These are phyloP conservation scores for Leucozona laternaria DNA, from an alignment of 2,888 invertebrate species.

Conservation along the genomic window DNA sequence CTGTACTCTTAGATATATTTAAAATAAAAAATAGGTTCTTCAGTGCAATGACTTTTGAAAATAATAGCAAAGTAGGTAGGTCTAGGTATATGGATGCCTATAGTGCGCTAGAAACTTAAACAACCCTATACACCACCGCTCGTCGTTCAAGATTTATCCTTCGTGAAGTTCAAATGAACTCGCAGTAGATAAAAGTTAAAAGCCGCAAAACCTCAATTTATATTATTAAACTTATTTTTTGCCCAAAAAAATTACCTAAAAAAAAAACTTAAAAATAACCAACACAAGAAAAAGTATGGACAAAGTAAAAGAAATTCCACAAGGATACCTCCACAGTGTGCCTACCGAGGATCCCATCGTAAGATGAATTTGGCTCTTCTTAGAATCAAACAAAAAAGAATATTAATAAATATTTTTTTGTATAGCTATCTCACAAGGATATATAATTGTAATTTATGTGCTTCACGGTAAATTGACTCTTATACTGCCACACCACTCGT, in stretches of 20 bases:
- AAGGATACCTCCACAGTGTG: slow-evolving; percentile 1
- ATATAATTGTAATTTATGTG: slow-evolving; percentile 71
- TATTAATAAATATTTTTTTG: slow-evolving; percentile 62
- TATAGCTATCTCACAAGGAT: slow-evolving; percentile 63
- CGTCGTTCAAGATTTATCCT: slow-evolving; percentile 46
- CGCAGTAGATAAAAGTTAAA: slow-evolving; percentile 59
- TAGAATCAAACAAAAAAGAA: slow-evolving; percentile 26
- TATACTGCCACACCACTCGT: slow-evolving; percentile 2
- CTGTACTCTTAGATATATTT: neutral
- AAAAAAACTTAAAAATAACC: slow-evolving; percentile 7
- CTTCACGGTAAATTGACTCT: slow-evolving; percentile 73
- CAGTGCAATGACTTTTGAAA: slow-evolving; percentile 65
- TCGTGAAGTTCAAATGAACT: slow-evolving; percentile 71
- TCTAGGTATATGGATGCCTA: too few relatives aligned
- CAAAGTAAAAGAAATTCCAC: slow-evolving; percentile 26
- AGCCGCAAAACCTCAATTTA: slow-evolving; percentile 65
- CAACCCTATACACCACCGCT: neutral
- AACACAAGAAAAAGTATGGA: slow-evolving; percentile 14
- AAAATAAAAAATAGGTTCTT: neutral
- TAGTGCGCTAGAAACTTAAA: slow-evolving; percentile 14
- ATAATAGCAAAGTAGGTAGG: slow-evolving; percentile 10
- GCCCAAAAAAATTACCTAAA: neutral
- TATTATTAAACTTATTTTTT: slow-evolving; percentile 4
- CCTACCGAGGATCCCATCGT: neutral
- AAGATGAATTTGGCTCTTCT: slow-evolving; percentile 38